Base-by-base conservation (phyloP, 2,888 invertebrate species). In the Caenorhabditis parvicauda region DNA sequence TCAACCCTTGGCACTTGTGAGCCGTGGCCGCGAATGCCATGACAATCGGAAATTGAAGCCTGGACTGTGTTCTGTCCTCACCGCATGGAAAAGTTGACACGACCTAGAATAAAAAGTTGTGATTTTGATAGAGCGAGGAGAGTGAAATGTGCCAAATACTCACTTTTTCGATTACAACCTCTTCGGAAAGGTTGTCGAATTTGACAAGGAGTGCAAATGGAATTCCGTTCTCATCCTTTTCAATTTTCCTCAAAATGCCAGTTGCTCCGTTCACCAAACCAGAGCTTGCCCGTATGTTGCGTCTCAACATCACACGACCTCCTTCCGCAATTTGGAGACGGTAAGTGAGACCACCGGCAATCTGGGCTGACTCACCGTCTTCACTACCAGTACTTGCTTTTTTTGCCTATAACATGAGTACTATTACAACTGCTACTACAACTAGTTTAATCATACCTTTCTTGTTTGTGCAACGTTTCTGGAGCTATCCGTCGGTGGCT, bases 1-100 rank as follows among this genome's bases (percentile, higher is more conserved):
- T 62, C 9, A 63, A 29, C 0, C 63, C 63, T 32, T 64, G 59
- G 2, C 42, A 28, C 27, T 64, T 64, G 32, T 64, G 64, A 6
- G 57, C 42, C 1, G 64, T 60, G 4, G 52, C 54, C 1, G 41
- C 60, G 25, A 52, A 60, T 0, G 64, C 50, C 28, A 57, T 17
- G 2, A 43, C 39, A 5, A 64, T 17, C 1, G 64, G 64, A 41
- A 64, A 63, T 29, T 55, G 55, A 0, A 3, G 7, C 12, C 63
- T 41, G 7, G 32, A 27, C 32, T 39, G 12, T 9, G 37, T 38
- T 2, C 43, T 29, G n/a, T 56, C 60, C 4, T 19, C 17, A 3
- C 14, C 17, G 24, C 35, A 17, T 19, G 39, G 38, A 38, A 19
- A 45, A n/a, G 25, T 42, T 19, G 9, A 9, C 17, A n/a, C 3